Base-by-base conservation (phyloP, 1,140 invertebrate genomes). In the Diabrotica virgifera region DNA sequence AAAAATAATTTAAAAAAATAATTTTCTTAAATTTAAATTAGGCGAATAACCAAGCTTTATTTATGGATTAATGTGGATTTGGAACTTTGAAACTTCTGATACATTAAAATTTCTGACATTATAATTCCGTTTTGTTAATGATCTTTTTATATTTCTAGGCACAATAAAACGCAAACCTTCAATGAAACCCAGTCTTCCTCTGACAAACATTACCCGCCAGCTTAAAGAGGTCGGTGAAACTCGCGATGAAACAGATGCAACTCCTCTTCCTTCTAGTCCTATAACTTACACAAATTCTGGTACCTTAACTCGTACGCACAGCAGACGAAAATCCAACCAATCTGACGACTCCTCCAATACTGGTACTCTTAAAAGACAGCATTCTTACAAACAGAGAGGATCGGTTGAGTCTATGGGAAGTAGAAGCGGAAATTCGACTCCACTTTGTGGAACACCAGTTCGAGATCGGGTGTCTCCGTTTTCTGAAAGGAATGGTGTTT, bases 151-250 rank as follows among this genome's bases (percentile, higher is more conserved):
- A 10, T 36, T n/a, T 54, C 3, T 55, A 87, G 86, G 85, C 12
- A 95, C 92, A 36, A 95, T 95, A 52, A 95, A 95, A 76, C 82
- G 93, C 24, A 94, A 94, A 75, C 92, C 92, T 0, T 92, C 90
- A 6, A 91, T 92, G 87, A 93, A 91, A 75, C 92, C 91, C 0
- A 94, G 93, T 77, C 84, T 95, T n/a, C 93, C 94, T 0, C 76
- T 96, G 52, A 96, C 94, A 7, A 92, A 90, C 62, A 95, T 94
- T 74, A 95, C 93, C 0, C 82, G 94, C n/a, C 92, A 93, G 70
- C 79, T 94, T 56, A 92, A 92, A 73, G 91, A 92, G 73, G 90
- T 92, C 64, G 90, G 88, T 0, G 89, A 91, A 67, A 87, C 82
- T 1, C 78, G 60, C 10, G 78, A 79, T 40, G 78, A 81, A 59